A percentile compares a stretch with the other conserved stretches of the same genome.
Evolutionary conservation across 2,113 vertebrate species (phyloP).

Genomic region (Perognathus longimembris): DNA sequence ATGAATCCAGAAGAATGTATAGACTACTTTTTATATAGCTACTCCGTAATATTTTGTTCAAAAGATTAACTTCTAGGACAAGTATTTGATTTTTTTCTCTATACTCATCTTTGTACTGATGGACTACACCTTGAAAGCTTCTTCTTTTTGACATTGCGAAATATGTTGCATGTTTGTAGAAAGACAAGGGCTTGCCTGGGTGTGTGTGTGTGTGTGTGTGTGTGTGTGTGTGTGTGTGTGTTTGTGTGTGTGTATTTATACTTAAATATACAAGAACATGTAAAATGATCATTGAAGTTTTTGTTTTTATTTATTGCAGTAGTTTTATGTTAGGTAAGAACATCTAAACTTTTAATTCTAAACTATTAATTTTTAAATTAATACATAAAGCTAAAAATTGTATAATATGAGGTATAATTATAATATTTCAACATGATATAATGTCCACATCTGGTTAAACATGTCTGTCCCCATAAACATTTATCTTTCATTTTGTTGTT

Average conservation of each 20-base stretch:
- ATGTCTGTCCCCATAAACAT: neutral
- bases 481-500: neutral
- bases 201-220: no score
- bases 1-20: neutral
- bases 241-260: neutral
- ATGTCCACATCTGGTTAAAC: neutral
- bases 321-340: neutral
- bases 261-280: slow-evolving; percentile 39
- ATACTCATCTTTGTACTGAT: slow-evolving; percentile 18
- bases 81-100: slow-evolving; percentile 42
- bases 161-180: slow-evolving; percentile 19
- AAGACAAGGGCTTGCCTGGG: neutral
- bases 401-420: neutral
- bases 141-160: slow-evolving; percentile 51
- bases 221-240: no score
- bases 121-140: neutral
- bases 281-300: slow-evolving; percentile 31
- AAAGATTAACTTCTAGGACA: slow-evolving; percentile 14
- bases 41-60: slow-evolving; percentile 51
- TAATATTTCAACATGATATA: neutral
- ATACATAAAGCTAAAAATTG: neutral
- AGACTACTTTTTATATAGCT: slow-evolving; percentile 44
- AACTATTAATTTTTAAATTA: neutral
- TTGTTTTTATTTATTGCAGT: neutral
- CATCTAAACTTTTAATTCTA: neutral